These are phyloP conservation scores for Albula goreensis DNA, from an alignment of 2,113 vertebrate species.

Conservation along the genomic window DNA sequence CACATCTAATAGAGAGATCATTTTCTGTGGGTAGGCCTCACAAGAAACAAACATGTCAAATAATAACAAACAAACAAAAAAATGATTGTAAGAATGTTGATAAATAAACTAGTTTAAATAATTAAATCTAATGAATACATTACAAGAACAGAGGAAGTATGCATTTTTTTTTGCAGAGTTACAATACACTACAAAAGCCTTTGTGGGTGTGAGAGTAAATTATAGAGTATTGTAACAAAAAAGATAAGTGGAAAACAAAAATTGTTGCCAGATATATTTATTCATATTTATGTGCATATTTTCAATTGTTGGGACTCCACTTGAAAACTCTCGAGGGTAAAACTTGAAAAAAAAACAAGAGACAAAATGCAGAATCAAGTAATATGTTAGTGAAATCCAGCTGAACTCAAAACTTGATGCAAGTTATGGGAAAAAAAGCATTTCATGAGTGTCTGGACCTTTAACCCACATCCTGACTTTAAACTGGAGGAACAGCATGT, in stretches of 20 bases:
- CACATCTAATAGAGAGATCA: too few relatives aligned
- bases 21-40: too few relatives aligned
- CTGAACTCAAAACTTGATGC: slow-evolving; percentile 98
- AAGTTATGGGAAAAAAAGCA: slow-evolving; percentile 93
- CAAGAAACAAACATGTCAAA: too few relatives aligned
- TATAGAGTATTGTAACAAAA: background rate
- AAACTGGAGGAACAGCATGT: slow-evolving; percentile 37
- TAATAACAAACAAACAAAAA: too few relatives aligned
- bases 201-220: background rate
- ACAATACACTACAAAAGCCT: background rate
- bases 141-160: background rate
- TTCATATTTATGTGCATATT: slow-evolving; percentile 67
- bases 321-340: slow-evolving; percentile 53
- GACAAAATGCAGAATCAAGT: slow-evolving; percentile 23
- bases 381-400: slow-evolving; percentile 73
- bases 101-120: too few relatives aligned
- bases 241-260: slow-evolving; percentile 4
- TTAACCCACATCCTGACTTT: slow-evolving; percentile 72
- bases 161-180: background rate
- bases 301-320: slow-evolving; percentile 56
- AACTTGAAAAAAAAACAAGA: slow-evolving; percentile 45
- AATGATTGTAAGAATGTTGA: too few relatives aligned
- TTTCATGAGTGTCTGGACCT: slow-evolving; percentile 85
- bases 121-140: background rate
- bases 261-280: slow-evolving; percentile 55